Evolutionary conservation across 2,797 vertebrate species (phyloP).

Genomic region (Gallinago nigripennis): DNA sequence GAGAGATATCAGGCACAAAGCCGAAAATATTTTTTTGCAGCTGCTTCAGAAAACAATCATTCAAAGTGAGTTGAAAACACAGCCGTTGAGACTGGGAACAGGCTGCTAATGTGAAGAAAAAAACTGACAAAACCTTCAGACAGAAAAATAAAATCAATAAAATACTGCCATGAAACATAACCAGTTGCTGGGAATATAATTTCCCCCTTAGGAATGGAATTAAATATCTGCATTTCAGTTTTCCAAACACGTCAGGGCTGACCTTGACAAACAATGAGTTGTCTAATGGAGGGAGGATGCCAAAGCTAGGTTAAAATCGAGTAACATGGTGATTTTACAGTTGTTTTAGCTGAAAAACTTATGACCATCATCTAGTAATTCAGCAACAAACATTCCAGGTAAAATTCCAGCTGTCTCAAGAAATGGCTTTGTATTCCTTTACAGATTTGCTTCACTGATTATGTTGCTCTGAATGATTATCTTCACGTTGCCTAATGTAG

Average conservation of each 20-base stretch:
- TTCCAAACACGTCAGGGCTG: neutral
- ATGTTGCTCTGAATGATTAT: neutral
- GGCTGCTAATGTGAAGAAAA: neutral
- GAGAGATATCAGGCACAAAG: neutral
- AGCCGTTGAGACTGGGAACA: neutral
- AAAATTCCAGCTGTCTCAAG: constrained; percentile 1
- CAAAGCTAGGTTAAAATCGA: neutral
- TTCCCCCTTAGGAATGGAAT: neutral
- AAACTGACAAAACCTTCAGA: neutral
- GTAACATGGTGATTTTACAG: neutral
- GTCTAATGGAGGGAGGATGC: neutral
- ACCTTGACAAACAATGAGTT: neutral
- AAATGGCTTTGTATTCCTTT: constrained; percentile 7
- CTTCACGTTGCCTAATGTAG: constrained; percentile 4
- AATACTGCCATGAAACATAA: neutral
- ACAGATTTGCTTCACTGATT: constrained; percentile 36
- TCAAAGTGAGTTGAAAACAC: neutral
- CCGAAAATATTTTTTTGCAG: neutral
- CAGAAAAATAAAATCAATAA: neutral
- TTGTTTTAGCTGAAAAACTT: neutral
- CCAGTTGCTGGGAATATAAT: neutral
- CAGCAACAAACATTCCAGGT: neutral
- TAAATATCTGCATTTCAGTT: constrained; percentile 1
- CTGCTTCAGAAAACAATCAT: neutral
- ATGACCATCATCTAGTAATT: neutral